These are phyloP conservation scores for Trematomus loennbergii DNA, from an alignment of 2,113 vertebrate genomes.

Conservation along the genomic window DNA sequence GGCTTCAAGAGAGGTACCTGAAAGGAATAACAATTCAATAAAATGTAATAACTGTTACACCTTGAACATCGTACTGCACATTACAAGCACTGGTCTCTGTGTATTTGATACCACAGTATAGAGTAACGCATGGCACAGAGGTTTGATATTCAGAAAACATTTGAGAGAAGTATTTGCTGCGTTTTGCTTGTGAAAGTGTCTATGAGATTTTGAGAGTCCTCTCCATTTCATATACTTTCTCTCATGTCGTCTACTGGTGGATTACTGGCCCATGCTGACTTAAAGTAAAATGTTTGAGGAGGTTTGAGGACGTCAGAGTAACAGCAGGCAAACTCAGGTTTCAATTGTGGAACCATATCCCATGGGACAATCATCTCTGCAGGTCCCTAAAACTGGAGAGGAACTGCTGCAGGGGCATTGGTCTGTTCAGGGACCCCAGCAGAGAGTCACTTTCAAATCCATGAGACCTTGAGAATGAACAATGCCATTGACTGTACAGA, in stretches of 20 bases:
- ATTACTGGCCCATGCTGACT: neutral
- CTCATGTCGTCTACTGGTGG: slow-evolving; percentile 1
- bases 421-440: neutral
- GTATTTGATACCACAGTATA: neutral
- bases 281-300: neutral
- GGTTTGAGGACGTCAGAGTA: neutral
- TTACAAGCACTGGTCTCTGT: neutral
- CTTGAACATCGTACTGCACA: neutral
- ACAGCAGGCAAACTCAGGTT: neutral
- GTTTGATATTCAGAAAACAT: slow-evolving; percentile 1
- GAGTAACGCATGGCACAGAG: neutral
- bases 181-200: neutral
- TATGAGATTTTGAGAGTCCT: neutral
- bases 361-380: neutral
- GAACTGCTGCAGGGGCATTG: neutral
- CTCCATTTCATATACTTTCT: neutral
- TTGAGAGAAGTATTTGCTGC: neutral
- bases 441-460: neutral
- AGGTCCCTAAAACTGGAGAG: neutral
- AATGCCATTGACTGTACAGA: too few species aligned
- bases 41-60: neutral
- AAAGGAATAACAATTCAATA: neutral
- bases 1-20: neutral
- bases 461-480: neutral
- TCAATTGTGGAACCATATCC: neutral